Base-by-base conservation (phyloP, 2,888 invertebrate genomes). In the Drosophila emarginata region DNA sequence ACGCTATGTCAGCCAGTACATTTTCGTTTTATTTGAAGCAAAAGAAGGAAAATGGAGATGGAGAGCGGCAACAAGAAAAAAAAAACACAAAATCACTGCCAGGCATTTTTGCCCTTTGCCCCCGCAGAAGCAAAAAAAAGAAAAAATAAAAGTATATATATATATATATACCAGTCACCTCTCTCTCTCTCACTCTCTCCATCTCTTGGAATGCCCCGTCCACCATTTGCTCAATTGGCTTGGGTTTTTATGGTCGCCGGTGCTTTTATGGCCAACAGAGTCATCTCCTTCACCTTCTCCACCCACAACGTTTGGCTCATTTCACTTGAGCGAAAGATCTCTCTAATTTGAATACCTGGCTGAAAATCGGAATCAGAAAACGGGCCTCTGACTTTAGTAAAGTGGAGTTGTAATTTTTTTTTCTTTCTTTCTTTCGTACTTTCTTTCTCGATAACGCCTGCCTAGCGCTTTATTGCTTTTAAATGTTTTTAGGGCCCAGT, bases 291-390 rank as follows among this genome's bases (percentile, higher is more conserved):
- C 15, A 15, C 9, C 40, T 9, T 45, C 11, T 45, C 40, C 21
- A 4, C 18, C 40, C 18, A 45, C 45, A 45, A 45, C 67, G 64
- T 66, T 71, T 76, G 84, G 73, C 82, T 80, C 82, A 87, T 82
- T 82, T 82, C 83, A 78, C 61, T 64, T 61, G 60, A 52, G 67
- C 70, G 67, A 54, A 45, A 45, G 60, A 63, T 61, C 74, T 75
- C 73, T 84, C 82, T 86, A 87, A 82, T 82, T 82, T 82, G 82
- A 82, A 82, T 82, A 82, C 88, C 83, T 87, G 82, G 54, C 67
- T 60, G 72, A 52, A 64, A 66, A 70, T 61, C 74, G 58, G 66
- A 66, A 70, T 61, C 74, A 61, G 45, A 67, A 67, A 67, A 40
- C 66, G 68, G 78, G 54, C 18, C 21, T 32, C 50, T 21, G 23